These are phyloP conservation scores for Pemphigus obesinymphae DNA, from an alignment of 1,140 invertebrate genomes.

Conservation along the genomic window DNA sequence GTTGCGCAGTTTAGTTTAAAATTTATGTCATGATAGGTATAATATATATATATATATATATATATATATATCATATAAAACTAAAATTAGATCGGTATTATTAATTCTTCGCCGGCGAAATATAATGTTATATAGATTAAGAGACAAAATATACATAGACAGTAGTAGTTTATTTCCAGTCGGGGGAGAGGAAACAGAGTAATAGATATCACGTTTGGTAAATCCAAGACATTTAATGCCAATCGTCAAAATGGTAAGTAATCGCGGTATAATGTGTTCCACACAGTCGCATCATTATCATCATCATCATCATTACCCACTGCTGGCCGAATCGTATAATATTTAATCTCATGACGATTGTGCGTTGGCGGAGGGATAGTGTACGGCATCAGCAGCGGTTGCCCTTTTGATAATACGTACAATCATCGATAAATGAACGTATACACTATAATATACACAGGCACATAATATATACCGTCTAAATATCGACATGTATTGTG, in stretches of 20 bases:
- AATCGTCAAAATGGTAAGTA: neutral
- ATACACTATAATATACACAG: too few relatives aligned
- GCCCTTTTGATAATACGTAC: too few relatives aligned
- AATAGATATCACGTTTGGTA: neutral
- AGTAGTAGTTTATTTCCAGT: too few relatives aligned
- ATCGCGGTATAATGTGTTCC: neutral
- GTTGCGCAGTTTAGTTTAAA: too few relatives aligned
- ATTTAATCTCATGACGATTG: neutral
- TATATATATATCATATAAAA: too few relatives aligned
- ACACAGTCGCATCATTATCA: neutral
- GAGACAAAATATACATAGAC: too few relatives aligned
- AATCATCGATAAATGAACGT: neutral
- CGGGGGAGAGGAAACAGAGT: too few relatives aligned
- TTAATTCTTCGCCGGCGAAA: too few relatives aligned
- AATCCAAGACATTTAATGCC: neutral
- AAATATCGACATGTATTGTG: neutral
- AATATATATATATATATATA: too few relatives aligned
- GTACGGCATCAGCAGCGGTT: neutral
- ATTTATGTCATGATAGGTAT: too few relatives aligned
- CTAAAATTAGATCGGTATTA: too few relatives aligned
- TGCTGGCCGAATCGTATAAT: neutral
- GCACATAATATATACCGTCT: neutral
- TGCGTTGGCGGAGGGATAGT: neutral
- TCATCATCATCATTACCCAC: neutral
- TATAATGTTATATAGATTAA: too few relatives aligned